A percentile compares a stretch with the other conserved stretches of the same genome.
phyloP scores from a whole-genome alignment of 2,888 invertebrate genomes.

The Cheilosia impressa region DNA sequence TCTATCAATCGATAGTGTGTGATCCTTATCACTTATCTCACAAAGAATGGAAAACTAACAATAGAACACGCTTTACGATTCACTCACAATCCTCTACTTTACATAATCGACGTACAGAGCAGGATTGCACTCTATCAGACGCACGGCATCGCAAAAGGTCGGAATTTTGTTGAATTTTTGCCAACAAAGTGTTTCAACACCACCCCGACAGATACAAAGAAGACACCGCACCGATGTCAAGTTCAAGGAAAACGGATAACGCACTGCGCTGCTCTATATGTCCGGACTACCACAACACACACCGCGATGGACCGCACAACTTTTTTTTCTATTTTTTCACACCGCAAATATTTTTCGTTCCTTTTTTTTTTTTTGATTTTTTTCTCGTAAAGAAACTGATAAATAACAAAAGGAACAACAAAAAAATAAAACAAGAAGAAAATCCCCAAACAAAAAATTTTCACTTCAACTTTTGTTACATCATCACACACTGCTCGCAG shows the following conservation, averaged over 20 bases:
- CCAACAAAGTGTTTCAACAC: not conserved
- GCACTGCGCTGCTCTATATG: slow-evolving; percentile 29
- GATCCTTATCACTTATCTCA: slow-evolving; percentile 4
- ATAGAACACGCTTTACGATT: not conserved
- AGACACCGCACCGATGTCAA: slow-evolving; percentile 32
- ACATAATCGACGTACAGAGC: not conserved
- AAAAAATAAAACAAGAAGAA: slow-evolving; percentile 32
- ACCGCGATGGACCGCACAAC: not conserved
- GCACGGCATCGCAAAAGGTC: slow-evolving; percentile 1
- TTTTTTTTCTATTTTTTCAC: not conserved
- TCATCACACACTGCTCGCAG: slow-evolving; percentile 51
- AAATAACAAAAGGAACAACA: slow-evolving; percentile 21
- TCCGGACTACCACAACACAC: slow-evolving; percentile 19
- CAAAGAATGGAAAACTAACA: not conserved
- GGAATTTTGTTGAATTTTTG: not conserved
- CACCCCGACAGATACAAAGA: not conserved
- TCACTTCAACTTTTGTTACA: slow-evolving; percentile 59
- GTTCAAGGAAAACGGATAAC: slow-evolving; percentile 49
- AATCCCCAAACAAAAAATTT: slow-evolving; percentile 30
- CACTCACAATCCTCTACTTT: not conserved
- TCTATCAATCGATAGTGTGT: slow-evolving; percentile 37
- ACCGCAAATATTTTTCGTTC: not conserved
- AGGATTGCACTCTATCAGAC: slow-evolving; percentile 1
- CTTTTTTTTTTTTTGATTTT: not conserved
- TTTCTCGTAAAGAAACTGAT: not conserved